phyloP scores from a whole-genome alignment of 2,888 invertebrate species.

The Cerastis leucographa region DNA sequence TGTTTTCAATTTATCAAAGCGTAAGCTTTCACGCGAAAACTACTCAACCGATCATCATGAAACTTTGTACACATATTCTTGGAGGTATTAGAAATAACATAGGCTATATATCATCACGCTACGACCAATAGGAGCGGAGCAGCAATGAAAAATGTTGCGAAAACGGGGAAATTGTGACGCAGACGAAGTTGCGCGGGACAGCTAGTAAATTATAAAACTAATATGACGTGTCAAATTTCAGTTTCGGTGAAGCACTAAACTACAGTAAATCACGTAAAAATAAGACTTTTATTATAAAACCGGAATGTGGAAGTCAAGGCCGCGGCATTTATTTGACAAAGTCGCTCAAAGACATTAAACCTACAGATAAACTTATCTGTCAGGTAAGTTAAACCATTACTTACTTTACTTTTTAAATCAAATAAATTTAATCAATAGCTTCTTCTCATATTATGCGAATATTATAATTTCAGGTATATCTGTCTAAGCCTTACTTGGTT shows the following conservation, averaged over 20 bases:
- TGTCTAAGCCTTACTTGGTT: slow-evolving; percentile 94
- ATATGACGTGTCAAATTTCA: slow-evolving; percentile 77
- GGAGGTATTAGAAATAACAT: no score
- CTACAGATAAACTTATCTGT: slow-evolving; percentile 96
- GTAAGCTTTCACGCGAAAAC: no score
- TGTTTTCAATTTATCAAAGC: no score
- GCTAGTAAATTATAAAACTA: no score
- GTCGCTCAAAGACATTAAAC: slow-evolving; percentile 94
- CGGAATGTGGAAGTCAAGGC: slow-evolving; percentile 97
- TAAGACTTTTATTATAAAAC: slow-evolving; percentile 96
- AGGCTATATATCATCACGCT: no score
- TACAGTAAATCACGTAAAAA: slow-evolving; percentile 93
- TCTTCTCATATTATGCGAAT: neutral
- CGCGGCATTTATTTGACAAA: slow-evolving; percentile 96
- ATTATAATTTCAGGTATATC: slow-evolving; percentile 82
- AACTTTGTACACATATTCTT: no score
- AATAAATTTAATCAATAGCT: neutral
- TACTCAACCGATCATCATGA: no score
- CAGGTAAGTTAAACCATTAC: slow-evolving; percentile 90
- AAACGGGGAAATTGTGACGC: no score
- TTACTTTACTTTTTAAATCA: neutral
- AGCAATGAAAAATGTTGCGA: no score
- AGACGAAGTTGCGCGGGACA: no score
- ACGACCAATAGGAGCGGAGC: no score
- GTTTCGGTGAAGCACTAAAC: slow-evolving; percentile 93